Evolutionary conservation across 1,140 invertebrate genomes (phyloP).

Genomic region (Phocides pigmalion): DNA sequence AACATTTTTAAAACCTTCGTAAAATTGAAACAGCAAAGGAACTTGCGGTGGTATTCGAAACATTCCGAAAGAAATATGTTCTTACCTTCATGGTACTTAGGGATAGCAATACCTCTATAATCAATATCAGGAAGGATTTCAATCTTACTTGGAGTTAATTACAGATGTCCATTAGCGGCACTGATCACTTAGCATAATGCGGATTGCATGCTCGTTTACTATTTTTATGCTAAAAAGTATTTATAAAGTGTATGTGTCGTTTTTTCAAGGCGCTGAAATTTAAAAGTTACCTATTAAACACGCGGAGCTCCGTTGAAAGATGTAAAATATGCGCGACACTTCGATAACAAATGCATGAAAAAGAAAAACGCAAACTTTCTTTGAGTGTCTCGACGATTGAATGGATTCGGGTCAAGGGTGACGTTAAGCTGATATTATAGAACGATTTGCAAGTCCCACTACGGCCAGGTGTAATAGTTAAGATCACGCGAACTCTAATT

Average conservation of each 20-base stretch:
- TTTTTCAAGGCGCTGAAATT: not conserved
- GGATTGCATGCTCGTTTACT: too few species aligned
- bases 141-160: too few species aligned
- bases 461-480: slow-evolving; percentile 50
- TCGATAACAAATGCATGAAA: slow-evolving; percentile 27
- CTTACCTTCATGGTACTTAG: too few species aligned
- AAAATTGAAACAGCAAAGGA: too few species aligned
- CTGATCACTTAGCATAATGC: too few species aligned
- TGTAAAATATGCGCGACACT: not conserved
- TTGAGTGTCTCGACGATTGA: slow-evolving; percentile 40
- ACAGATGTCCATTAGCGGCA: too few species aligned
- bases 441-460: slow-evolving; percentile 58
- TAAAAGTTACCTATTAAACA: not conserved
- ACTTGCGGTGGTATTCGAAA: too few species aligned
- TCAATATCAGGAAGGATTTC: too few species aligned
- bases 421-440: slow-evolving; percentile 50
- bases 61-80: too few species aligned
- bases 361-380: slow-evolving; percentile 36
- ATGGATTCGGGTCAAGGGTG: slow-evolving; percentile 47
- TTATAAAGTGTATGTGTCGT: not conserved
- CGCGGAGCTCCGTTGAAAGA: slow-evolving; percentile 35
- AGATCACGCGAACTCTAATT: slow-evolving; percentile 57
- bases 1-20: too few species aligned
- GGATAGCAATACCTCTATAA: too few species aligned
- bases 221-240: too few species aligned